A percentile compares a stretch with the other conserved stretches of the same genome.
phyloP scores from a whole-genome alignment of 2,888 invertebrate species.

The Oeneis ivallda region DNA sequence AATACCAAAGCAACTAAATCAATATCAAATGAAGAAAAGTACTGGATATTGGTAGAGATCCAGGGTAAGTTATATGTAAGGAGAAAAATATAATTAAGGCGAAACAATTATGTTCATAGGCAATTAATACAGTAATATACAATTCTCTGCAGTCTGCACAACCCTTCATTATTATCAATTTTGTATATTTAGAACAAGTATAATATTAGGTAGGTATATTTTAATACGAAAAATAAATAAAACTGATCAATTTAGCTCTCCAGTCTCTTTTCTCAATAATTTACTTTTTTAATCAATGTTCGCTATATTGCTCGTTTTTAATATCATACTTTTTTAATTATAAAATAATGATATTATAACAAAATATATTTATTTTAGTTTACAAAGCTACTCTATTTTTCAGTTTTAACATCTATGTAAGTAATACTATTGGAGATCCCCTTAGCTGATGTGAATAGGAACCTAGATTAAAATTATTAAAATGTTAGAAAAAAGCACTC shows the following conservation, averaged over 20 bases:
- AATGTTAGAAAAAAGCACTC: neutral
- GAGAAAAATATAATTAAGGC: neutral
- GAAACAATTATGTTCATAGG: neutral
- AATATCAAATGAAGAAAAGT: no score
- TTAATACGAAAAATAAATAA: constrained; percentile 6
- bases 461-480: constrained; percentile 1
- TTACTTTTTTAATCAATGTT: neutral
- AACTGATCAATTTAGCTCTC: neutral
- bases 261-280: constrained; percentile 14
- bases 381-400: neutral
- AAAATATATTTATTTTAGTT: constrained; percentile 15
- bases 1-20: no score
- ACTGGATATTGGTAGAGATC: no score
- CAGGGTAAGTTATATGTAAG: no score
- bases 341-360: neutral
- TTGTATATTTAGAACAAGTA: no score
- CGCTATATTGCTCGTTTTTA: neutral
- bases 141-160: neutral
- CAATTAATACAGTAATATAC: neutral
- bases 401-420: neutral
- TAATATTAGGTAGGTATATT: no score
- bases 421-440: neutral
- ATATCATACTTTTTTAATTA: constrained; percentile 6
- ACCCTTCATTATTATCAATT: neutral
- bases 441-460: constrained; percentile 13